These are phyloP conservation scores for Gadopsis bispinosus DNA, from an alignment of 2,797 vertebrate genomes.

Conservation along the genomic window DNA sequence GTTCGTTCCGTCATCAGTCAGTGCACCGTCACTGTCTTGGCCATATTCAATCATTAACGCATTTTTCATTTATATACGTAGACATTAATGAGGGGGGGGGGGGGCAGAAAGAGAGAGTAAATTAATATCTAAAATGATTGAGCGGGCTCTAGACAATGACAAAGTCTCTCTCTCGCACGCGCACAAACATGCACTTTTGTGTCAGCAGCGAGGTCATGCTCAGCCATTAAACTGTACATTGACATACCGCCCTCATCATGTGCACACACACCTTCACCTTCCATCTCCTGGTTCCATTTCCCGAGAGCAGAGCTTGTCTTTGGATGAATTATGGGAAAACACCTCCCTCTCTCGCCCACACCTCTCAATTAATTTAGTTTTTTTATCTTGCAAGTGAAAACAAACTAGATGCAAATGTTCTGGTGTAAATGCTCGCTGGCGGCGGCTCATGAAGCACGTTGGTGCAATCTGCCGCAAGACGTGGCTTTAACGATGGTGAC, in stretches of 20 bases:
- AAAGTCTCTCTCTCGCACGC: conserved; percentile 15
- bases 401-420: not conserved
- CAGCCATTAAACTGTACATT: conserved; percentile 38
- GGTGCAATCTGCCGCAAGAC: conserved; percentile 22
- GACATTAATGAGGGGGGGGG: conserved; percentile 41
- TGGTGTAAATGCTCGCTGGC: not conserved
- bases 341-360: conserved; percentile 7
- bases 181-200: not conserved
- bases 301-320: conserved; percentile 25
- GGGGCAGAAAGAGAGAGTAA: conserved; percentile 22
- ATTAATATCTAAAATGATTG: conserved; percentile 47
- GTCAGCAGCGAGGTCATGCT: conserved; percentile 37
- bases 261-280: conserved; percentile 26
- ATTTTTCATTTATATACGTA: conserved; percentile 65
- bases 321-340: conserved; percentile 19
- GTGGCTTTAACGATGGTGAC: conserved; percentile 7
- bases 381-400: conserved; percentile 22
- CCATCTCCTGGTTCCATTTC: conserved; percentile 31
- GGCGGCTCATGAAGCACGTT: not conserved
- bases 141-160: conserved; percentile 38
- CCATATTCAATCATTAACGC: conserved; percentile 69
- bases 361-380: conserved; percentile 3
- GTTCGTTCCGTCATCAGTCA: conserved; percentile 75
- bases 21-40: conserved; percentile 60
- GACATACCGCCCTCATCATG: conserved; percentile 35